Conservation (phyloP, 2,888 invertebrate genomes). For the Koerneria pararmatus region DNA sequence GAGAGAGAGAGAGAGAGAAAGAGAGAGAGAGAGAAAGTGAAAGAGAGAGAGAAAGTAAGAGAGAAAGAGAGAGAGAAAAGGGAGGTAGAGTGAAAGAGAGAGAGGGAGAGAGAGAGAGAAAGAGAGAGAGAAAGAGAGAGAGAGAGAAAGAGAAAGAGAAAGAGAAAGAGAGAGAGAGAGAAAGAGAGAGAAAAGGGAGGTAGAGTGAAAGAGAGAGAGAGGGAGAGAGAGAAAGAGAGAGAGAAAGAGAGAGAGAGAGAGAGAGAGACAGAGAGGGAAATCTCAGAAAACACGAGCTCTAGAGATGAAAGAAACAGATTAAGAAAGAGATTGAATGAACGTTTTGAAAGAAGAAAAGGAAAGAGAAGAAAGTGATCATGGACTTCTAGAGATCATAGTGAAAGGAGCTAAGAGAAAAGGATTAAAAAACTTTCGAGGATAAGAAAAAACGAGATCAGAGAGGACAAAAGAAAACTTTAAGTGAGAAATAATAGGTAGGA, state of each 20-base stretch:
- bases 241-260: slow-evolving; percentile 19
- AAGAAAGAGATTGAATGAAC: slow-evolving; percentile 19
- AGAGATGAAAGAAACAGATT: slow-evolving; percentile 5
- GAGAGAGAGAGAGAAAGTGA: slow-evolving; percentile 13
- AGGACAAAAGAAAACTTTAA: too few relatives aligned
- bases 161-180: background rate
- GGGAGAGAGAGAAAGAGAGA: slow-evolving; percentile 8
- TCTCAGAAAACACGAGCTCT: background rate
- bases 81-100: slow-evolving; percentile 25
- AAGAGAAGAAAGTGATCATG: background rate
- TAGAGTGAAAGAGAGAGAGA: too few relatives aligned
- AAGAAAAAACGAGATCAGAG: too few relatives aligned
- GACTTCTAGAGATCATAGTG: slow-evolving; percentile 9
- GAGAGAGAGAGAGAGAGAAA: slow-evolving; percentile 1
- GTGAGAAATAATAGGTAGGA: background rate
- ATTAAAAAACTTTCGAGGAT: too few relatives aligned
- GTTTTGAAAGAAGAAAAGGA: slow-evolving; percentile 2
- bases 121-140: slow-evolving; percentile 12
- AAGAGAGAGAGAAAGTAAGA: background rate
- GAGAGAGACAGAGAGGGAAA: slow-evolving; percentile 11
- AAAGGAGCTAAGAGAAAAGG: background rate
- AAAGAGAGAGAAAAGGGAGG: too few relatives aligned
- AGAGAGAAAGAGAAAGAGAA: slow-evolving; percentile 14
- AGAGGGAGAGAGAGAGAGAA: slow-evolving; percentile 23
- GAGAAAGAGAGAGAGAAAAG: slow-evolving; percentile 9